A percentile compares a stretch with the other conserved stretches of the same genome.
These are phyloP conservation scores for Eupristina koningsbergeri DNA, from an alignment of 1,140 invertebrate genomes.

Conservation along the genomic window DNA sequence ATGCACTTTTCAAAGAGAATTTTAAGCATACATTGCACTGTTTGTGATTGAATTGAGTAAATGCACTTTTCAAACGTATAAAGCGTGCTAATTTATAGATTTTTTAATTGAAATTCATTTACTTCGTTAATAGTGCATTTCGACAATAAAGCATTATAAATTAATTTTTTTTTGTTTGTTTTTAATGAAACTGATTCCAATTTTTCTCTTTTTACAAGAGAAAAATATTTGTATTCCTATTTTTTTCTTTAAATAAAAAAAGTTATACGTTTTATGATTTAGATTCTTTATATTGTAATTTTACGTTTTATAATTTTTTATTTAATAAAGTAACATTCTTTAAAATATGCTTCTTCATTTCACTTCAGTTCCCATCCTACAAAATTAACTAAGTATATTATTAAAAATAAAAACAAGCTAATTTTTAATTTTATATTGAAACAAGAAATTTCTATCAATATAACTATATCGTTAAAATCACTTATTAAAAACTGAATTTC, in stretches of 20 bases:
- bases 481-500: no score
- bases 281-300: constrained; percentile 50
- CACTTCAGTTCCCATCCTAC: background rate
- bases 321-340: constrained; percentile 45
- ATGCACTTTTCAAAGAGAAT: constrained; percentile 28
- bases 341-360: background rate
- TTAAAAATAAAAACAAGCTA: no score
- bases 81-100: background rate
- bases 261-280: constrained; percentile 44
- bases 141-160: constrained; percentile 34
- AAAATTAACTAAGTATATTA: no score
- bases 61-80: constrained; percentile 15
- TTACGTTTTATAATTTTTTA: constrained; percentile 42
- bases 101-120: constrained; percentile 33
- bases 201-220: constrained; percentile 35
- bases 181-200: constrained; percentile 15
- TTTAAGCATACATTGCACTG: constrained; percentile 33
- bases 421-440: no score
- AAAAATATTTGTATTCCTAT: constrained; percentile 40
- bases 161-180: constrained; percentile 35
- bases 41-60: constrained; percentile 46
- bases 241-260: constrained; percentile 15
- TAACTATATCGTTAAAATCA: no score
- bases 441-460: no score
- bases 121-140: constrained; percentile 35